These are phyloP conservation scores for Lepisosteus oculatus DNA, from an alignment of 2,113 vertebrate species.

Conservation along the genomic window DNA sequence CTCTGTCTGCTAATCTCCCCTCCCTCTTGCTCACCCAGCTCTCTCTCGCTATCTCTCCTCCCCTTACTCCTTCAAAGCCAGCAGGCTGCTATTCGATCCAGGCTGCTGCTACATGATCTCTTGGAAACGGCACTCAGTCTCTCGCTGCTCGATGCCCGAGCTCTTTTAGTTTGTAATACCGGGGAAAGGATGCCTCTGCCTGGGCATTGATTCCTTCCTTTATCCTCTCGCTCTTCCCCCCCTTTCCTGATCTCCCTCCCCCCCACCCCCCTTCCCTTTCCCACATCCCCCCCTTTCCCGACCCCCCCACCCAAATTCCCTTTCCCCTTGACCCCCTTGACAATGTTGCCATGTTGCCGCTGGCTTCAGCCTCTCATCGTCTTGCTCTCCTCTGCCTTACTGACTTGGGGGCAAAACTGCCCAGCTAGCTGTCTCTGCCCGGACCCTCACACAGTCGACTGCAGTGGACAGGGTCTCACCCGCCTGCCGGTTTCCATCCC, in stretches of 20 bases:
- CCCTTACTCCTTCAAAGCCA: constrained; percentile 54
- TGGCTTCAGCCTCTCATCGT: constrained; percentile 61
- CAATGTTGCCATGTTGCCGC: constrained; percentile 69
- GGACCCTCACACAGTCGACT: constrained; percentile 88
- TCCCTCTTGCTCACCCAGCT: constrained; percentile 35
- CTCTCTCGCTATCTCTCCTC: constrained; percentile 42
- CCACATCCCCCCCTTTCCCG: constrained; percentile 28
- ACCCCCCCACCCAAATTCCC: constrained; percentile 35
- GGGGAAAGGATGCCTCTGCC: constrained; percentile 50
- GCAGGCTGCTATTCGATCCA: constrained; percentile 71
- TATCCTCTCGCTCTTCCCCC: constrained; percentile 54
- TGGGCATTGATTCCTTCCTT: constrained; percentile 67
- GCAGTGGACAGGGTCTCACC: constrained; percentile 79
- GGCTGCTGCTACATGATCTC: constrained; percentile 75
- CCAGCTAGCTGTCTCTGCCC: constrained; percentile 81
- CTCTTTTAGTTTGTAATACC: constrained; percentile 40
- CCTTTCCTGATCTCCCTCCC: constrained; percentile 38
- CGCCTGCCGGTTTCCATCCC: constrained; percentile 86
- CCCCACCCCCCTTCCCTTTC: constrained; percentile 36
- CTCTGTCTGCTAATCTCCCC: constrained; percentile 48
- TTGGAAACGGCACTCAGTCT: constrained; percentile 50
- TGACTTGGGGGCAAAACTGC: constrained; percentile 65
- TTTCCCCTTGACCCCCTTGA: constrained; percentile 54
- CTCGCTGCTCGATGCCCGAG: constrained; percentile 51
- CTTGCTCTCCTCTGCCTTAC: constrained; percentile 57